phyloP scores from a whole-genome alignment of 2,113 vertebrate species.

The Grantiella picta region DNA sequence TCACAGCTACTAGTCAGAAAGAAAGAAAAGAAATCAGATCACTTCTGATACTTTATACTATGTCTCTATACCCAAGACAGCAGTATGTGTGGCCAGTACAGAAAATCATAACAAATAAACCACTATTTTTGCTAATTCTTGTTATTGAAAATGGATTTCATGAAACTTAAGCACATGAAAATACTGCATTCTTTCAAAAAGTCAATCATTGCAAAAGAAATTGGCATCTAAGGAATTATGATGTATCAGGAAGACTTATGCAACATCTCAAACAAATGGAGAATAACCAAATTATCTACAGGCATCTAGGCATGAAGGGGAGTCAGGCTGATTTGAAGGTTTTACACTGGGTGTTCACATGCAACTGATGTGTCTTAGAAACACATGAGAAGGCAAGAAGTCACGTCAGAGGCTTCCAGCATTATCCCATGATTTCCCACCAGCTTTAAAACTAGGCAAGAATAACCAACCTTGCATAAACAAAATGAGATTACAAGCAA shows the following conservation, averaged over 20 bases:
- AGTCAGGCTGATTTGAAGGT: not conserved
- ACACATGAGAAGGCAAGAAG: not conserved
- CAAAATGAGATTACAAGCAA: not conserved
- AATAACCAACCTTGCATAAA: not conserved
- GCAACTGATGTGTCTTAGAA: not conserved
- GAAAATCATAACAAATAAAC: not conserved
- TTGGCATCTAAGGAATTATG: not conserved
- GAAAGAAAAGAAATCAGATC: not conserved
- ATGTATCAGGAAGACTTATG: not conserved
- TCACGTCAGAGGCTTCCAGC: not conserved
- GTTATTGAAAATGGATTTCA: not conserved
- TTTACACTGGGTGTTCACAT: not conserved
- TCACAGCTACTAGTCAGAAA: not conserved
- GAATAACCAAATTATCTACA: not conserved
- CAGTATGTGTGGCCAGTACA: not conserved
- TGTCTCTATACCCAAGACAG: not conserved
- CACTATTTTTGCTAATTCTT: not conserved
- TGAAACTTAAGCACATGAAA: not conserved
- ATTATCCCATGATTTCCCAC: not conserved
- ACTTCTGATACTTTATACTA: not conserved
- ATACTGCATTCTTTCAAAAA: not conserved
- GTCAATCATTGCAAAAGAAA: not conserved
- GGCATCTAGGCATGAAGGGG: not conserved
- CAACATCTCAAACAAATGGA: not conserved
- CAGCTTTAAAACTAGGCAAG: not conserved